Base-by-base conservation (phyloP, 2,113 vertebrate species). In the Callipepla squamata region DNA sequence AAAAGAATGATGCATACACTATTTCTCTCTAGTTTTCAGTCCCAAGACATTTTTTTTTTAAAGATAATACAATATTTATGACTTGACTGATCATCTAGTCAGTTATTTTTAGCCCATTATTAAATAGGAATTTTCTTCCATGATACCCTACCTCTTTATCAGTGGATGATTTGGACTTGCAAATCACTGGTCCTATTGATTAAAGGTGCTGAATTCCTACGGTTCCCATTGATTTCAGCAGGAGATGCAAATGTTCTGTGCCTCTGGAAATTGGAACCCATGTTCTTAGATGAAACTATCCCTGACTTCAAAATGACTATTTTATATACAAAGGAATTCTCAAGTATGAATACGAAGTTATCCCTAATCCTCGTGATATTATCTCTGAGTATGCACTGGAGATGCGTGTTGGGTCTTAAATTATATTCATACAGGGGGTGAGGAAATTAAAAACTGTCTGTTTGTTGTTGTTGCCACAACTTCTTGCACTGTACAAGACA, bases 271-370 rank as follows among this genome's bases (percentile, higher is more conserved):
- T 69, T 88, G 62, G 73, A 92, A 88, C 80, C 85, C 48, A 14
- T 79, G 85, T 93, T 93, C 92, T 87, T 87, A 70, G 67, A 62
- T 92, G 82, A 91, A 95, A 82, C 84, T 85, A 89, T 78, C 82
- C 61, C 85, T 93, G 91, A 90, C 82, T 96, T 44, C 44, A n/a
- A 76, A 95, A 94, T 81, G 15, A 30, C 66, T 91, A 30, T 86
- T 96, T 90, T 80, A 81, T 94, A 95, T 48, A 91, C 82, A 92
- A 85, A 96, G 95, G 85, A 88, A 94, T 94, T 96, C 92, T 57
- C 65, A 26, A 47, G 34, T 68, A 63, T 92, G 90, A 83, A 75
- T 94, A 58, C 87, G 80, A 91, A 93, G 85, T 84, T 7, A 22
- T 85, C 68, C 44, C 68, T 65, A 57, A 91, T 48, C 36, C 63